These are phyloP conservation scores for Axea sp. DNA, from an alignment of 2,888 invertebrate genomes.

Conservation along the genomic window DNA sequence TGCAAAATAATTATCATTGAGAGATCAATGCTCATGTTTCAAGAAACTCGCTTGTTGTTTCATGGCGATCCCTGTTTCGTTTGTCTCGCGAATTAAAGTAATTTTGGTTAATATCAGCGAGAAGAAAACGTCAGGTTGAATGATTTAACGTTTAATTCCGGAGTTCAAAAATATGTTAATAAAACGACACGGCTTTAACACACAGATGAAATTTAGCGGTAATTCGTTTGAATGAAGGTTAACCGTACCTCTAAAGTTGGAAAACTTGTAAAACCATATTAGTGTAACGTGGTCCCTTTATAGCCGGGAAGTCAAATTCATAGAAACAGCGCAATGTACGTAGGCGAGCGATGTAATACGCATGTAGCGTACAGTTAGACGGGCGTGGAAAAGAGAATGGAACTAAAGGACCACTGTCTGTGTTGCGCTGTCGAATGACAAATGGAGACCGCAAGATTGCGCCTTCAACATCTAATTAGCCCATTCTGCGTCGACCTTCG, in stretches of 20 bases:
- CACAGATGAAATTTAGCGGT: conserved; percentile 14
- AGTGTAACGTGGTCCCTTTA: conserved; percentile 32
- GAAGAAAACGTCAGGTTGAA: too few species aligned
- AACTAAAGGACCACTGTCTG: conserved; percentile 59
- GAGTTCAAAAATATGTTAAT: conserved; percentile 3
- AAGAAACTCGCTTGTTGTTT: too few species aligned
- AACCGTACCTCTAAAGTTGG: conserved; percentile 31
- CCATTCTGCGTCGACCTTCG: conserved; percentile 54
- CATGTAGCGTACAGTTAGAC: conserved; percentile 48
- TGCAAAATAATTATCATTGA: too few species aligned
- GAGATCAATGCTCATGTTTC: too few species aligned
- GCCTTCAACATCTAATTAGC: conserved; percentile 74
- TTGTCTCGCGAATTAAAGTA: too few species aligned
- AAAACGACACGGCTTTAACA: neutral
- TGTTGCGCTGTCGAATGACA: conserved; percentile 72
- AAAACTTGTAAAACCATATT: conserved; percentile 43
- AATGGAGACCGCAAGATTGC: conserved; percentile 76
- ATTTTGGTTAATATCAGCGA: too few species aligned
- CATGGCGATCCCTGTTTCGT: too few species aligned
- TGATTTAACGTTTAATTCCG: too few species aligned
- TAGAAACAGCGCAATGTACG: conserved; percentile 40
- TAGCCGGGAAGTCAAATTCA: conserved; percentile 40
- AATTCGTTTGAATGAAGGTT: conserved; percentile 40
- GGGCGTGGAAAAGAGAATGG: conserved; percentile 49
- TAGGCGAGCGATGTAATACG: conserved; percentile 43